Base-by-base conservation (phyloP, 2,888 invertebrate genomes). In the Brachypterus glaber region DNA sequence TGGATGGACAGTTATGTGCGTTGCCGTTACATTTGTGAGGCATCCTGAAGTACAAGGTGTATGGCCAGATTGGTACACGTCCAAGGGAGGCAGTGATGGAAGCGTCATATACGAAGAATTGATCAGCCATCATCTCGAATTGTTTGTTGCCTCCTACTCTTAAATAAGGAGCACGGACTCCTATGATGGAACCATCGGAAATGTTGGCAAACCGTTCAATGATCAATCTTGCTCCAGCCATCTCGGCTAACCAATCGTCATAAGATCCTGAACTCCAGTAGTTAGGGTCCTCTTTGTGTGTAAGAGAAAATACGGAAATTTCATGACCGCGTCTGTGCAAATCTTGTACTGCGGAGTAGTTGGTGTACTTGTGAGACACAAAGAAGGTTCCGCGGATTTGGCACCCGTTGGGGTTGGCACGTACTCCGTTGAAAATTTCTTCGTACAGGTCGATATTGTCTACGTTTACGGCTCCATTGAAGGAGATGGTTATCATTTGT, bases 51-150 rank as follows among this genome's bases (percentile, higher is more conserved):
- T 95, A 93, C 15, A 96, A 70, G 2, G 95, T 95, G 71, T 95
- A 96, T 1, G 96, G 96, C 95, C 95, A 96, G 63, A 90, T 87
- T 35, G 92, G 92, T 16, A 90, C 89, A 33, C 89, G 82, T 21
- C 83, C 77, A 37, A 90, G 71, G 1, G 90, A 86, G 16, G 91
- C 91, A 1, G 90, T 90, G 58, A 95, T 91, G 8, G 92, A 91
- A 15, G 92, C 89, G 62, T 95, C 95, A 63, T 93, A 95, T 4
- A 87, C 82, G 64, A 92, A 92, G 69, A 86, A 89, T 62, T 92
- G 88, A 65, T 92, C 90, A 37, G 85, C 81, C 92, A 95, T 92
- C 91, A 93, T 93, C 67, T 90, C 87, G 63, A 93, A 95, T 70
- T 92, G 91, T 55, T 82, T 89, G 72, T 92, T 90, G 44, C 93